A percentile compares a stretch with the other conserved stretches of the same genome.
Evolutionary conservation across 2,888 invertebrate genomes (phyloP).

Genomic region (Drosophila kambysellisi): DNA sequence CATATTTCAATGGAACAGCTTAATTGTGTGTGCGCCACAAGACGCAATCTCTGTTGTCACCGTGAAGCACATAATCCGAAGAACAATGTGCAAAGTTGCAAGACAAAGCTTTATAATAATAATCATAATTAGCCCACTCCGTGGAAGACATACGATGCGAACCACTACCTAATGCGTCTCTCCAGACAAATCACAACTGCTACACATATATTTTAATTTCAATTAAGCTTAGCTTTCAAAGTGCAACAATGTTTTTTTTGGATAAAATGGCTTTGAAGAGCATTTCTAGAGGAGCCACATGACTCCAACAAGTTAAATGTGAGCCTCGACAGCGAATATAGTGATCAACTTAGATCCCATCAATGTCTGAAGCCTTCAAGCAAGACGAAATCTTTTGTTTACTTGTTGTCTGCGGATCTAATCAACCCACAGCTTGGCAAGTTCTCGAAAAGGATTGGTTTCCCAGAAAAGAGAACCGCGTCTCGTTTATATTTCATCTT

Average conservation of each 20-base stretch:
- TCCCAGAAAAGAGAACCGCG: slow-evolving; percentile 53
- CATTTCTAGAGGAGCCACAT: not conserved
- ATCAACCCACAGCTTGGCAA: not conserved
- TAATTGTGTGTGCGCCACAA: slow-evolving; percentile 53
- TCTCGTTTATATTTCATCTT: slow-evolving; percentile 58
- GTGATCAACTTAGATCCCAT: not conserved
- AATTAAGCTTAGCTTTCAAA: not conserved
- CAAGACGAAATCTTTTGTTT: slow-evolving; percentile 6
- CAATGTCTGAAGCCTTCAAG: not conserved
- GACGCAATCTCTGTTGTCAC: slow-evolving; percentile 22
- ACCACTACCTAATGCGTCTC: not conserved
- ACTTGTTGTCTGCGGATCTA: not conserved
- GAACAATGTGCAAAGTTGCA: slow-evolving; percentile 33
- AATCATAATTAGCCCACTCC: not conserved
- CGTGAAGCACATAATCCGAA: slow-evolving; percentile 26
- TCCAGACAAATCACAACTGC: not conserved
- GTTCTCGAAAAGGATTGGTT: slow-evolving; percentile 35
- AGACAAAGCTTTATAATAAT: not conserved
- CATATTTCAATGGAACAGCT: slow-evolving; percentile 69
- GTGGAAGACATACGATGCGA: not conserved
- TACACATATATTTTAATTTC: not conserved
- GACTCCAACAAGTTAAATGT: not conserved
- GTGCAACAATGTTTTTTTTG: not conserved
- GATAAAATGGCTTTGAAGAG: not conserved
- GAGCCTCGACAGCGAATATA: not conserved